A percentile compares a stretch with the other conserved stretches of the same genome.
These are phyloP conservation scores for Notarius quadriscutis DNA, from an alignment of 2,113 vertebrate species.

Conservation along the genomic window DNA sequence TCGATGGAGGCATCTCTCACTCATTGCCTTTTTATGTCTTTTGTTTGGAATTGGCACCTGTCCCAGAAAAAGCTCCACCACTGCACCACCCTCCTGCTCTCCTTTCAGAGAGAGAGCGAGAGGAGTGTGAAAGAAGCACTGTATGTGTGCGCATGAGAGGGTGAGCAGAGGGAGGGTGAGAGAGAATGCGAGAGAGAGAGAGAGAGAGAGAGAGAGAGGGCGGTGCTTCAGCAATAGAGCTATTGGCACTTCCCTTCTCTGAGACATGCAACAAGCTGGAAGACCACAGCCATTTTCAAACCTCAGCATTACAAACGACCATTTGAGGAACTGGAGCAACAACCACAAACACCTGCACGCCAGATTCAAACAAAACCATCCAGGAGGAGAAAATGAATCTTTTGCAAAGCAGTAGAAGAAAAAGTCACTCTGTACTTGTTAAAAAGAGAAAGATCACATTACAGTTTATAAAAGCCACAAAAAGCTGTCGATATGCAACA, in stretches of 20 bases:
- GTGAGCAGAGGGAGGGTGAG: slow-evolving; percentile 51
- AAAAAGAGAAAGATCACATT: slow-evolving; percentile 2
- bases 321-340: slow-evolving; percentile 38
- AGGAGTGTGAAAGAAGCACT: slow-evolving; percentile 56
- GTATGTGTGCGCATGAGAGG: slow-evolving; percentile 53
- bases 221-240: slow-evolving; percentile 52
- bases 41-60: slow-evolving; percentile 90
- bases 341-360: slow-evolving; percentile 39
- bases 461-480: not conserved
- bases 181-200: slow-evolving; percentile 65
- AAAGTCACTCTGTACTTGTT: slow-evolving; percentile 2
- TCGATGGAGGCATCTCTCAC: slow-evolving; percentile 70
- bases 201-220: slow-evolving; percentile 52
- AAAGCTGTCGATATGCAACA: not conserved
- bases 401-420: not conserved
- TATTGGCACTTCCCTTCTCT: slow-evolving; percentile 47
- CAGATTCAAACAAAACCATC: slow-evolving; percentile 22
- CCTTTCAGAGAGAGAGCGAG: slow-evolving; percentile 70
- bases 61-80: slow-evolving; percentile 82
- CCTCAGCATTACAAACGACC: slow-evolving; percentile 48
- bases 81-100: slow-evolving; percentile 78
- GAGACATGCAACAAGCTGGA: slow-evolving; percentile 48
- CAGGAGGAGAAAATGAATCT: not conserved
- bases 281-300: slow-evolving; percentile 55
- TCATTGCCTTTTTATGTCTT: slow-evolving; percentile 83